Conservation (phyloP, 2,113 vertebrate genomes). For the Nothoprocta perdicaria region DNA sequence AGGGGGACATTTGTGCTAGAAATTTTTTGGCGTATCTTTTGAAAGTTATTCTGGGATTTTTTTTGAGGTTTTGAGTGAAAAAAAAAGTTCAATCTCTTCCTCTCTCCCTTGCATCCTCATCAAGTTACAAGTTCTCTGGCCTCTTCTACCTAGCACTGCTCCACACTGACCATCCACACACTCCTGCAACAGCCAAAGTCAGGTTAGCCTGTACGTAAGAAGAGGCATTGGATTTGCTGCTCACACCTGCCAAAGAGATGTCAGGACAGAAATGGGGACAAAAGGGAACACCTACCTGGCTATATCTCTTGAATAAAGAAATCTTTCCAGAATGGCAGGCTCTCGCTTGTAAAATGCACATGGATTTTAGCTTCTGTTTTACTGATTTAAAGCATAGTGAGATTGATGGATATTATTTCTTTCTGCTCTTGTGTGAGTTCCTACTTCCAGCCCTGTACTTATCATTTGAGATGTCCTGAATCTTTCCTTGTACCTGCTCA, state of each 20-base stretch:
- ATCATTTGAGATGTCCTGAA: background rate
- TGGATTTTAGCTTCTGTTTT: constrained; percentile 47
- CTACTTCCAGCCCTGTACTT: background rate
- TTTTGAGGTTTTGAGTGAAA: background rate
- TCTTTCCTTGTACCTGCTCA: background rate
- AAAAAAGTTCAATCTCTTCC: background rate
- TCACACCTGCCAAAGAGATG: background rate
- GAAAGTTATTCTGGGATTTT: background rate
- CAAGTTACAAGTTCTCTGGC: background rate
- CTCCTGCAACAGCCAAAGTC: background rate
- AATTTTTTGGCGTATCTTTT: background rate
- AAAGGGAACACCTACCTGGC: background rate
- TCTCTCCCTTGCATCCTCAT: background rate
- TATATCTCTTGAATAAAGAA: background rate
- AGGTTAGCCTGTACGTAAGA: background rate
- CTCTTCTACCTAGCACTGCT: background rate
- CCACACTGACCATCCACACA: background rate
- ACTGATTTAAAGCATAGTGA: constrained; percentile 18
- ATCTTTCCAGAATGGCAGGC: background rate
- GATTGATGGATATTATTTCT: background rate
- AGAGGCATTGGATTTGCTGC: background rate
- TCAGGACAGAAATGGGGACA: background rate
- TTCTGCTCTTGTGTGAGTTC: constrained; percentile 10
- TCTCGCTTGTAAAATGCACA: constrained; percentile 21
- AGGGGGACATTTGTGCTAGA: background rate